Base-by-base conservation (phyloP, 37 sponge, comb jelly and placozoan genomes). In the Aphrocallistes beatrix region DNA sequence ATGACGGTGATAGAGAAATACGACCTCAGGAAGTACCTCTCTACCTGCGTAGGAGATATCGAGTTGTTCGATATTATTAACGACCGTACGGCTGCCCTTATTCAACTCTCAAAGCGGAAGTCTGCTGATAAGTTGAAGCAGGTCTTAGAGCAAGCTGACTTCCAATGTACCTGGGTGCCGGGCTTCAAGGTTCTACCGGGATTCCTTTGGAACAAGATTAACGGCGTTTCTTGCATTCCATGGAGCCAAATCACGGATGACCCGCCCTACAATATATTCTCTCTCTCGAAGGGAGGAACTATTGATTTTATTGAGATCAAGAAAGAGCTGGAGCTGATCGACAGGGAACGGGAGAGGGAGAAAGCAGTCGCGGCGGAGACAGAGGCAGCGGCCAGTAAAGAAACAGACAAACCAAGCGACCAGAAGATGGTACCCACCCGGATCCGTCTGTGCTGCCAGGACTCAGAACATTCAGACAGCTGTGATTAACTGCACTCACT, bases 31-130 rank as follows among this genome's bases (percentile, higher is more conserved):
- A 60, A 60, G 34, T 60, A 60, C 21, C 10, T 60, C 10, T 60
- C 75, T 19, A 30, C 75, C 34, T 60, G 34, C n/a, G 75, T 60
- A 6, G 75, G 75, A 28, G 75, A 60, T 13, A 60, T 60, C 10
- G 75, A 60, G 75, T 30, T 60, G n/a, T 60, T 60, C 75, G 75
- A 60, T 60, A 60, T 60, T 19, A 60, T 60, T 19, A 60, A 60
- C 75, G 75, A 13, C 3, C 75, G n/a, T 30, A 60, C 75, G 3
- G 75, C 75, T 3, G 75, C 75, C 34, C 75, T 60, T 30, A 60
- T 60, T 25, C 75, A 60, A 60, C 75, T 60, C 17, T 60, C 75
- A 3, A 60, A 60, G 28, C 10, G 75, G 34, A 60, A 60, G n/a
- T 60, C 75, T 25, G 75, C 75, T 60, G 75, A 60, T 28, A 19